Conservation (phyloP, 30 jellyfish, hydroid and myxozoan genomes). For the Pseudorhiza aurosa region DNA sequence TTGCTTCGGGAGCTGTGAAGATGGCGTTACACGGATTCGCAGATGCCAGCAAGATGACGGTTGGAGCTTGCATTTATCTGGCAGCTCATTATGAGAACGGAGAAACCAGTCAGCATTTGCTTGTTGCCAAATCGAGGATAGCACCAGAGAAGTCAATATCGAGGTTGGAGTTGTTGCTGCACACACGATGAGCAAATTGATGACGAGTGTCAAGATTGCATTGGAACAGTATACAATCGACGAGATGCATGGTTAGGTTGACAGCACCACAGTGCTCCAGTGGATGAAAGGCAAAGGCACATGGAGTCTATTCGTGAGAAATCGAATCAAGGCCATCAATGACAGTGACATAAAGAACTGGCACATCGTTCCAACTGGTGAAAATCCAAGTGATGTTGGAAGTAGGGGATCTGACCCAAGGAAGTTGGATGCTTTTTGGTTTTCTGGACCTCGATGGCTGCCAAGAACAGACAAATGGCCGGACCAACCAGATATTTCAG, state of each 20-base stretch:
- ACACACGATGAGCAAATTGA: conserved; percentile 42
- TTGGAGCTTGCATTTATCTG: conserved; percentile 41
- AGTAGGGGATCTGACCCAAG: conserved; percentile 40
- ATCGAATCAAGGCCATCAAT: conserved; percentile 17
- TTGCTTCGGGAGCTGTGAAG: conserved; percentile 19
- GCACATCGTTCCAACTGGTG: conserved; percentile 24
- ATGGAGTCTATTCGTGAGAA: conserved; percentile 25
- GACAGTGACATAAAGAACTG: conserved; percentile 3
- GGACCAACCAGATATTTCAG: conserved; percentile 11
- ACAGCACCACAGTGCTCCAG: conserved; percentile 51
- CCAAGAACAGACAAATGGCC: conserved; percentile 39
- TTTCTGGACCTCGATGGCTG: conserved; percentile 51
- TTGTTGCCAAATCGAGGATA: conserved; percentile 55
- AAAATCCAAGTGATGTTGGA: conserved; percentile 11
- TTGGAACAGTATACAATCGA: conserved; percentile 53
- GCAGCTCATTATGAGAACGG: conserved; percentile 17
- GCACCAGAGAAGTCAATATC: conserved; percentile 55
- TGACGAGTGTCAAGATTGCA: conserved; percentile 22
- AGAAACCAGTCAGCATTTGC: conserved; percentile 42
- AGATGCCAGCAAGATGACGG: conserved; percentile 35
- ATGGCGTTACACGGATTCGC: conserved; percentile 61
- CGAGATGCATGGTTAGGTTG: conserved; percentile 48
- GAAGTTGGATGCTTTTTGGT: conserved; percentile 28
- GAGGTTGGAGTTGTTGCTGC: conserved; percentile 68
- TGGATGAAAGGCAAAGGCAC: conserved; percentile 12